These are phyloP conservation scores for Canis aureus DNA, from an alignment of 2,113 vertebrate genomes.

Conservation along the genomic window DNA sequence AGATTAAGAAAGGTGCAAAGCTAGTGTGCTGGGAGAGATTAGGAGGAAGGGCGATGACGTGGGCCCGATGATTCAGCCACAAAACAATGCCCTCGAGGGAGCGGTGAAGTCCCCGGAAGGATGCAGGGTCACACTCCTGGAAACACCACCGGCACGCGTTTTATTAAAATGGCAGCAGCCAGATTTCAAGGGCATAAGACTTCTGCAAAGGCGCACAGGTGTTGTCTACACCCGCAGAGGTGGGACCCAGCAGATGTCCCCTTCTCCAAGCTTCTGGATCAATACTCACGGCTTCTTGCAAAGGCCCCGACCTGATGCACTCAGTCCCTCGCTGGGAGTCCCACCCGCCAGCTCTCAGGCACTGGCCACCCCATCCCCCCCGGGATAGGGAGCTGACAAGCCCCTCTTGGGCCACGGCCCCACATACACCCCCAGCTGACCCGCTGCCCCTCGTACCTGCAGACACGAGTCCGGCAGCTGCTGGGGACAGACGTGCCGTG, in stretches of 20 bases:
- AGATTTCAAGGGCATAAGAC: not conserved
- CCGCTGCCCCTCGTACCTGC: not conserved
- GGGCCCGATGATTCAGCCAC: not conserved
- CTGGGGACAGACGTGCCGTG: not conserved
- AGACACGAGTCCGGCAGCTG: not conserved
- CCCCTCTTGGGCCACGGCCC: not conserved
- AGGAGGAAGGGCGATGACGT: conserved; percentile 38
- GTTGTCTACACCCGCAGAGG: not conserved
- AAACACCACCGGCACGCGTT: not conserved
- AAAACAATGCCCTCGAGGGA: not conserved
- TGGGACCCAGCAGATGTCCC: not conserved
- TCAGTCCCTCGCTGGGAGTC: not conserved
- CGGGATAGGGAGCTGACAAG: not conserved
- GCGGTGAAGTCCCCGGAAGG: not conserved
- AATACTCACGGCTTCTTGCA: not conserved
- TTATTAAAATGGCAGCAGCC: not conserved
- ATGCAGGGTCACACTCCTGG: not conserved
- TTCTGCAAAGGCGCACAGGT: not conserved
- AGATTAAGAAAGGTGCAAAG: conserved; percentile 65
- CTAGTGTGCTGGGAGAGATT: conserved; percentile 31
- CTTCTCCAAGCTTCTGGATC: not conserved
- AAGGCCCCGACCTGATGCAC: not conserved
- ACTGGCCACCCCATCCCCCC: no score
- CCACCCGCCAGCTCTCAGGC: not conserved
- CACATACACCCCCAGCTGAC: not conserved